Evolutionary conservation across 2,888 invertebrate species (phyloP), one percentile per base, ranked within the genome.

Genomic region (Liodrosophila aerea): DNA sequence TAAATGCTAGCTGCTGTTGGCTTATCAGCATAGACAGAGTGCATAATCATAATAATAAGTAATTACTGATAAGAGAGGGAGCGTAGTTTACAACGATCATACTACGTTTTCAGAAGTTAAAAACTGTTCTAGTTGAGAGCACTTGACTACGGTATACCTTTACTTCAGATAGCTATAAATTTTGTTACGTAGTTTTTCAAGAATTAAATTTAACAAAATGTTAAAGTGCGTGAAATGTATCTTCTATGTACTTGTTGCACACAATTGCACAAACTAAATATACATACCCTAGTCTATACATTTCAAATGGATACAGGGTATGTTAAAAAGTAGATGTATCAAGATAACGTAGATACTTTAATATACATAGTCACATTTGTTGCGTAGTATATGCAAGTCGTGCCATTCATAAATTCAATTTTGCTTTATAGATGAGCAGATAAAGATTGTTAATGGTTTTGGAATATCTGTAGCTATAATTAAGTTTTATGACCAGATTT

Each of bases 21-120:
- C 77, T 78, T 78, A 78, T 78, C 78, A 78, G 73, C 50, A 33
- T 37, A 70, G 67, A 61, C 64, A 70, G 61, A 62, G 62, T 36
- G 50, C 46, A 57, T 40, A 54, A 39, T 41, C 52, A 64, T 58
- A 64, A 75, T 82, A 65, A 72, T 62, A 51, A 49, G 22, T 5
- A 68, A 63, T 56, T 66, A 47, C 78, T 73, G 82, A 73, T 78
- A 82, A 75, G 34, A 43, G 37, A 39, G 57, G 34, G 56, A 61
- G 44, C 75, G 61, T 66, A 66, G 58, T 64, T 69, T 77, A 66
- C 62, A 63, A 46, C 30, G 56, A 39, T 64, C 56, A 34, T 41
- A 49, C 37, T 43, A 40, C 43, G 37, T 37, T 43, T 30, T 29
- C 30, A 37, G 15, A 36, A 16, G n/a, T 9, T 16, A 1, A 16